Evolutionary conservation across 2,113 vertebrate species (phyloP), one percentile per base, ranked within the genome.

Genomic region (Morone saxatilis): DNA sequence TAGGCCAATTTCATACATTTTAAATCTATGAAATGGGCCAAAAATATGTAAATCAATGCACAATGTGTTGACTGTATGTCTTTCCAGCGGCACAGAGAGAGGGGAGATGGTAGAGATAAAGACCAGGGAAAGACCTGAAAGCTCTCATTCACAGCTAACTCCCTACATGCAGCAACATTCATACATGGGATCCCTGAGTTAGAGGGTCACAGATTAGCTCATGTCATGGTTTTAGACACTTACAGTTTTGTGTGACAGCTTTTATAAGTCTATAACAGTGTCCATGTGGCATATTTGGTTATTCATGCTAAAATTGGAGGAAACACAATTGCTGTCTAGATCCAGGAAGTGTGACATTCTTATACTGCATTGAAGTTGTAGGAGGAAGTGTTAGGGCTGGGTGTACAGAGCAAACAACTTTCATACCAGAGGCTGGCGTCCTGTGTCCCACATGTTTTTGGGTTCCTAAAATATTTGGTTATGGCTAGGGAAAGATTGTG

Each of bases 71-170:
- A 87, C 80, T 92, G 91, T 93, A 67, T 25, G 81, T 83, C 38
- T 53, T 38, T 81, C 70, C 74, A 75, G 81, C 76, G 56, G 76
- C 70, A 22, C 74, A 11, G 40, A 73, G 73, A 60, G 91, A 77
- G 67, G 41, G 38, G 71, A 91, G 93, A 94, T 92, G 89, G 78
- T 48, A 50, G 71, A 93, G 94, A 95, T 95, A 94, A 93, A 91
- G 81, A 84, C 10, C 65, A 48, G 48, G 45, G 78, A 54, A 73
- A 50, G 76, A 82, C 50, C 85, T 94, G 86, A 94, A 95, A 92
- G 94, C 89, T 87, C 83, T 92, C 78, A 94, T 94, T 95, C 89
- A 94, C 88, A 77, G 83, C 89, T 76, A 16, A 43, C 81, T 63
- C 73, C 75, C 53, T 48, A 80, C 53, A 47, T 51, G 61, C 65